Conservation (phyloP, 2,888 invertebrate genomes). For the Pheosia tremula region DNA sequence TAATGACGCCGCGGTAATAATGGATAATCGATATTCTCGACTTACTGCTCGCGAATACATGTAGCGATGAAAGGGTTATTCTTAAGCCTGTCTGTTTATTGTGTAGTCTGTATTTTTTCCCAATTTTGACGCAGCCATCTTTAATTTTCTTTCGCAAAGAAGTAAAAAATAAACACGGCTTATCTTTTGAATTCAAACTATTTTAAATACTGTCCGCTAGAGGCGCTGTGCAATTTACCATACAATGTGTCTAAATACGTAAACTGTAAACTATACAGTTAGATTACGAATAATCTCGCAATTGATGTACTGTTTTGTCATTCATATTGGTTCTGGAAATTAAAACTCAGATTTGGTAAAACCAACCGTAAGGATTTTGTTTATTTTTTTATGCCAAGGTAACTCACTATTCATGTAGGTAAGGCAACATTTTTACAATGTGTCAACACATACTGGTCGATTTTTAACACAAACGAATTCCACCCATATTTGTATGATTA, state of each 20-base stretch:
- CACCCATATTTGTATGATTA: constrained; percentile 75
- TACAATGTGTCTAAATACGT: too few relatives aligned
- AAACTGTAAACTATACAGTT: too few relatives aligned
- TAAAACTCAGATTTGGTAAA: not conserved
- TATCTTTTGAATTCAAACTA: too few relatives aligned
- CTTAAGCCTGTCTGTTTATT: not conserved
- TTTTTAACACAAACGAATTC: constrained; percentile 11
- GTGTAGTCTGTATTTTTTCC: not conserved
- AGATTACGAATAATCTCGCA: too few relatives aligned
- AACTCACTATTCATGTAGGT: not conserved
- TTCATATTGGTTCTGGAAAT: too few relatives aligned
- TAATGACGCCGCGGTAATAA: constrained; percentile 75
- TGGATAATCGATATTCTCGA: constrained; percentile 73
- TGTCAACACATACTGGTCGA: not conserved
- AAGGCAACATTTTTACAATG: not conserved
- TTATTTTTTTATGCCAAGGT: not conserved
- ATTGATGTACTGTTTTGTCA: too few relatives aligned
- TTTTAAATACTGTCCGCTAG: too few relatives aligned
- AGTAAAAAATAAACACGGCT: too few relatives aligned
- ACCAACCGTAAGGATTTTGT: not conserved
- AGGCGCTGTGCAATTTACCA: too few relatives aligned
- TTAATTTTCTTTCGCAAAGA: not conserved
- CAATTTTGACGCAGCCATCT: not conserved
- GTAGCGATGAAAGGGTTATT: constrained; percentile 23
- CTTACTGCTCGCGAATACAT: constrained; percentile 42